These are phyloP conservation scores for Microtus oregoni DNA, from an alignment of 2,113 vertebrate species.

Conservation along the genomic window DNA sequence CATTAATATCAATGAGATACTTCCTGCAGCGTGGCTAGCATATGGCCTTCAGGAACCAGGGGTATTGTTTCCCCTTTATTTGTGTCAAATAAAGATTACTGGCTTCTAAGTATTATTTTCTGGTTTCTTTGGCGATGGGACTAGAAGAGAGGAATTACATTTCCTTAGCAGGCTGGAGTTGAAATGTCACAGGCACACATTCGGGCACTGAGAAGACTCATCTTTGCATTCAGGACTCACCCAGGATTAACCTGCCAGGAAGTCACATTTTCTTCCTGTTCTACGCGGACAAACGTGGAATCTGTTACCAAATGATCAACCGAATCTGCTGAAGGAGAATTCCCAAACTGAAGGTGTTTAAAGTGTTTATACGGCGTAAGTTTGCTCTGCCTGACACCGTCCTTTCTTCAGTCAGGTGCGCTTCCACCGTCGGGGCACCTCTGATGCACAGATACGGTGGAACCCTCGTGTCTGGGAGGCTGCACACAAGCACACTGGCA, in stretches of 20 bases:
- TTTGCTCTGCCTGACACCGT: neutral
- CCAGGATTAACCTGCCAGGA: constrained; percentile 72
- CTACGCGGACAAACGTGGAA: constrained; percentile 62
- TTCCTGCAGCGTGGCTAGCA: constrained; percentile 79
- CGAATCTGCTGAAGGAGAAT: neutral
- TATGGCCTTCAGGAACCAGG: constrained; percentile 75
- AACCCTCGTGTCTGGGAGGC: neutral
- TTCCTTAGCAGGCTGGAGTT: constrained; percentile 50
- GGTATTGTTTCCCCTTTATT: constrained; percentile 73
- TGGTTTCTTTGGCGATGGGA: constrained; percentile 34
- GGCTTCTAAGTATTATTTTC: constrained; percentile 73
- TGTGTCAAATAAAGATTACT: constrained; percentile 69
- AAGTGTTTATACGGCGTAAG: neutral
- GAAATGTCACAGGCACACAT: constrained; percentile 19
- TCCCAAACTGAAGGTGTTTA: constrained; percentile 39
- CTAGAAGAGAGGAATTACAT: constrained; percentile 67
- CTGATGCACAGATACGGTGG: neutral
- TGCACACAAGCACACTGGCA: neutral
- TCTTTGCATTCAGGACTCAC: neutral
- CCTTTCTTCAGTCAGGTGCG: neutral
- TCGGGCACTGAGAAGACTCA: neutral
- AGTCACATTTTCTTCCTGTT: constrained; percentile 70
- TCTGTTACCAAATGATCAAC: constrained; percentile 63
- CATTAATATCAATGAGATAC: constrained; percentile 86
- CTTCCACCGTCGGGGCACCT: neutral